phyloP scores from a whole-genome alignment of 2,113 vertebrate species.

The Tursiops truncatus region DNA sequence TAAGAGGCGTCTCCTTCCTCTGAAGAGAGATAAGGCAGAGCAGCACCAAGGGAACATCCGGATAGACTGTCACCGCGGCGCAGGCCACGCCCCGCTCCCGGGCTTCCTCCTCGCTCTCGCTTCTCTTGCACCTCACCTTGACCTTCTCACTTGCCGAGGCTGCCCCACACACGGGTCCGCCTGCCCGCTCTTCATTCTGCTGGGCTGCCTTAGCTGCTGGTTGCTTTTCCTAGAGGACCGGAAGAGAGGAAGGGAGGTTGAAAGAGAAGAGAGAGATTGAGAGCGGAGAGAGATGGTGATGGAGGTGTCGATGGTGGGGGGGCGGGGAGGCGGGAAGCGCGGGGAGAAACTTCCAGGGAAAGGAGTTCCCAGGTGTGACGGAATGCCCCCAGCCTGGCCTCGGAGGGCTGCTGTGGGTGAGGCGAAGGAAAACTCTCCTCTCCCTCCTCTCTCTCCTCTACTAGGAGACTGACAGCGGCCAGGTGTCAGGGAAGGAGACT shows the following conservation, averaged over 20 bases:
- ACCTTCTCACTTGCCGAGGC: neutral
- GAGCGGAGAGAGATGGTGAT: neutral
- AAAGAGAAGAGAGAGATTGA: neutral
- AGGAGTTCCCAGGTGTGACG: neutral
- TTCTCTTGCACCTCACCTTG: neutral
- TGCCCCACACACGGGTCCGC: neutral
- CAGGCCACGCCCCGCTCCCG: neutral
- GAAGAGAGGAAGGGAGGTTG: neutral
- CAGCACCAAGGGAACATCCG: conserved; percentile 72
- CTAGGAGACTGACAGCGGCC: conserved; percentile 9
- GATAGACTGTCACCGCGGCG: neutral
- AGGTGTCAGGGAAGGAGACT: neutral
- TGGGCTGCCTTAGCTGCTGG: neutral
- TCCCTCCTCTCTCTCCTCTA: neutral
- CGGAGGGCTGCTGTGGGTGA: no score
- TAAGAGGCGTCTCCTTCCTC: conserved; percentile 72
- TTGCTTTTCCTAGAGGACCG: neutral
- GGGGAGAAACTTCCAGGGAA: neutral
- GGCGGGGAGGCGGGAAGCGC: no score
- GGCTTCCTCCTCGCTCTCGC: rapidly evolving
- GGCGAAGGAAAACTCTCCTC: neutral
- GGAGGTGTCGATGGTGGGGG: rapidly evolving
- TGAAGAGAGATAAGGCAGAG: conserved; percentile 50
- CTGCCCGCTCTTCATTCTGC: neutral
- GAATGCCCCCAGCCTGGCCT: neutral